Evolutionary conservation across 1,140 invertebrate species (phyloP).

Genomic region (Hyles vespertilio): DNA sequence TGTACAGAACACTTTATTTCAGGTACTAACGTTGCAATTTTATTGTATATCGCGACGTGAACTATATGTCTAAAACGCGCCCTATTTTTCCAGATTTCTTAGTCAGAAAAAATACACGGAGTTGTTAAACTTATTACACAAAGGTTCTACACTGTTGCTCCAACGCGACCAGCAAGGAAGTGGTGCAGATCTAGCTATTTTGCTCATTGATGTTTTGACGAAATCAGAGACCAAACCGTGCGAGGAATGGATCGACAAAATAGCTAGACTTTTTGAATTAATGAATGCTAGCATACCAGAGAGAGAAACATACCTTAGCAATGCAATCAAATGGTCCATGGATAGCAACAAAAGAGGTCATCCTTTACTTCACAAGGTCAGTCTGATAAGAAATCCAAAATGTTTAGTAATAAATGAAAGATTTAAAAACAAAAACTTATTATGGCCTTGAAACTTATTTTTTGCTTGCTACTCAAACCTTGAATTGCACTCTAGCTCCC

Average conservation of each 20-base stretch:
- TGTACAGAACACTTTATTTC: conserved; percentile 97
- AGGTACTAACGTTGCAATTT: conserved; percentile 78
- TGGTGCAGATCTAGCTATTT: conserved; percentile 90
- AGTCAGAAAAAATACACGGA: conserved; percentile 88
- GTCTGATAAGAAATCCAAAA: neutral
- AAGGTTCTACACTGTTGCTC: conserved; percentile 86
- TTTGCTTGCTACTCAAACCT: too few relatives aligned
- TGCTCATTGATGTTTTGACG: conserved; percentile 89
- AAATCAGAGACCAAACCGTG: conserved; percentile 82
- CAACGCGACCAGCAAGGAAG: conserved; percentile 89
- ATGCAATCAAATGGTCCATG: conserved; percentile 86
- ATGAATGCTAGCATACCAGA: conserved; percentile 86
- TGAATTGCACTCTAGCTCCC: too few relatives aligned
- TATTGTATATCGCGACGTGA: conserved; percentile 9
- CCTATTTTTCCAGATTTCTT: conserved; percentile 78
- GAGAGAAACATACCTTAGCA: conserved; percentile 85
- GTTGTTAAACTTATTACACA: conserved; percentile 87
- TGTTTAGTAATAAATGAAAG: neutral
- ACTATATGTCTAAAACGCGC: neutral
- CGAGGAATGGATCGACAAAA: conserved; percentile 80
- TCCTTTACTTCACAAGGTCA: conserved; percentile 59
- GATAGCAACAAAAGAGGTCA: conserved; percentile 70
- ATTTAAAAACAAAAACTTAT: neutral
- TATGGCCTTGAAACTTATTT: too few relatives aligned
- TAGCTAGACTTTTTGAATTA: conserved; percentile 81